These are phyloP conservation scores for Nymphalis io DNA, from an alignment of 1,140 invertebrate species.

Conservation along the genomic window DNA sequence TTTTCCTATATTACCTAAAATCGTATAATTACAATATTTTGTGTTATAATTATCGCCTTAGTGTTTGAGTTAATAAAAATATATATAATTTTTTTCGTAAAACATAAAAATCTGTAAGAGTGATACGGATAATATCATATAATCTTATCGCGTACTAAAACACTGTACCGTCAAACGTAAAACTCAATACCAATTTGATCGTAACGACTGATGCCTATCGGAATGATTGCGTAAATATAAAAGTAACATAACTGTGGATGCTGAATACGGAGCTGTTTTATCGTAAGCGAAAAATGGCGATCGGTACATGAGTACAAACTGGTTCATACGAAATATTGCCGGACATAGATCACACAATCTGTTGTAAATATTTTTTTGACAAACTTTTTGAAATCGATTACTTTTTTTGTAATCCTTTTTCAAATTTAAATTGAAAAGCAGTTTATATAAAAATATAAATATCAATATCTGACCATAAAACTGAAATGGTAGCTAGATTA, in stretches of 20 bases:
- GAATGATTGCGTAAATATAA: constrained; percentile 44
- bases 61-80: neutral
- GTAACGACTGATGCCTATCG: constrained; percentile 41
- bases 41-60: too few species aligned
- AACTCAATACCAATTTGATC: constrained; percentile 36
- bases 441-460: too few species aligned
- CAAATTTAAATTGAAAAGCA: too few species aligned
- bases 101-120: constrained; percentile 5
- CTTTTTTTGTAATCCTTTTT: too few species aligned
- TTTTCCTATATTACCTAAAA: too few species aligned
- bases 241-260: constrained; percentile 34
- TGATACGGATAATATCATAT: neutral
- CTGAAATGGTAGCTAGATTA: too few species aligned
- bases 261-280: constrained; percentile 19
- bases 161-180: constrained; percentile 36
- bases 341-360: too few species aligned
- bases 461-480: too few species aligned
- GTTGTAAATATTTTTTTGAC: too few species aligned
- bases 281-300: constrained; percentile 17
- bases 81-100: neutral
- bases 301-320: neutral
- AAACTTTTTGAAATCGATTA: too few species aligned
- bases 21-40: too few species aligned
- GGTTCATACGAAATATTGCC: too few species aligned
- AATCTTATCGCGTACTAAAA: constrained; percentile 44